Evolutionary conservation across 2,113 vertebrate genomes (phyloP), one percentile per base, ranked within the genome.

Genomic region (Marmota flaviventris): DNA sequence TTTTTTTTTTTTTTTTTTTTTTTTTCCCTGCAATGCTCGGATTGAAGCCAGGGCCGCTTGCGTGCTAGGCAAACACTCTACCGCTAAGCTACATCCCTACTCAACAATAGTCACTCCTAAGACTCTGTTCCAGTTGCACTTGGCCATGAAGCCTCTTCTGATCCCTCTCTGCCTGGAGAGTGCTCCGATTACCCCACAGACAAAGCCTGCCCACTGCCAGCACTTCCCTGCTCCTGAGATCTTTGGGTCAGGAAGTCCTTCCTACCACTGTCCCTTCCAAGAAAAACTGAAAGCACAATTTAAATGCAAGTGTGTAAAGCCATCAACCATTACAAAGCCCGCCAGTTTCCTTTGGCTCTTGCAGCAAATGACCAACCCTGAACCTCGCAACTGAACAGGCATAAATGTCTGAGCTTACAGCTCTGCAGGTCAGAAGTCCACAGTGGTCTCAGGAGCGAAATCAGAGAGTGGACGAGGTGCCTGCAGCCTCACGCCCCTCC

Each of bases 171-270:
- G 37, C 11, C 22, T 24, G 32, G 4, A 34, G 17, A 29, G 37
- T 1, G 13, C 42, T 61, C 56, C 2, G 11, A 24, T 34, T 5
- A 69, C 69, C 6, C 51, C 6, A 25, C 10, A 0, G 6, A 45
- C 72, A 65, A 25, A 53, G 58, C 13, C 27, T 4, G 14, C 89
- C n/a, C 8, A n/a, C 25, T 6, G 0, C 4, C 63, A 18, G 8
- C 8, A n/a, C 24, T 37, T n/a, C 22, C 17, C 67, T 51, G 48
- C 18, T 14, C 75, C 76, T 45, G 70, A 81, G 56, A 70, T 24
- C 72, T 29, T 4, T 4, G 6, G 22, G 16, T 4, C 24, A 85
- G 24, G 37, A 78, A 24, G 7, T 17, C 89, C 89, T 67, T 73
- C 63, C 65, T 53, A 18, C 34, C 34, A 39, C 69, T 16, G 6